These are phyloP conservation scores for Chauna torquata DNA, from an alignment of 2,113 vertebrate genomes.

Conservation along the genomic window DNA sequence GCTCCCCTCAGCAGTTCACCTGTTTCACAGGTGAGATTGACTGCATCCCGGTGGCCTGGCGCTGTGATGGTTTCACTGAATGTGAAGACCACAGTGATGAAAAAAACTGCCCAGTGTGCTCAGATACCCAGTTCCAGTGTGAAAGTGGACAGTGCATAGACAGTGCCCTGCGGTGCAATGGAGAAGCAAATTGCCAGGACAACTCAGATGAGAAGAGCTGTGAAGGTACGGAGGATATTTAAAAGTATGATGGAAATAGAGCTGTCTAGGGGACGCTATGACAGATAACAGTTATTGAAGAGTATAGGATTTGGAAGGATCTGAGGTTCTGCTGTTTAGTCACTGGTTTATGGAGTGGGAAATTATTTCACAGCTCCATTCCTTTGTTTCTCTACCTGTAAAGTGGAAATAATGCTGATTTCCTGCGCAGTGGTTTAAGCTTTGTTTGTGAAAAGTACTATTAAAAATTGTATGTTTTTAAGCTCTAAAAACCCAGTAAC, in stretches of 20 bases:
- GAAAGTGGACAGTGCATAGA: constrained; percentile 94
- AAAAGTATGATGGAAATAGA: background rate
- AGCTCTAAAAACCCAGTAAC: background rate
- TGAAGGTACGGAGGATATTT: constrained; percentile 77
- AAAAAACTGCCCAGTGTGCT: constrained; percentile 92
- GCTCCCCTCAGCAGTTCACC: constrained; percentile 95
- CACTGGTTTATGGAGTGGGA: background rate
- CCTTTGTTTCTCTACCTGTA: background rate
- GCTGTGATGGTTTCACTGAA: constrained; percentile 92
- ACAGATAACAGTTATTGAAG: background rate
- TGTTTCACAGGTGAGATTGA: constrained; percentile 95
- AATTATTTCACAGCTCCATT: background rate
- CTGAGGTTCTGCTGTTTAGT: background rate
- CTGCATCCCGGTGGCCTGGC: constrained; percentile 95
- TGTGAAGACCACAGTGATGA: constrained; percentile 96
- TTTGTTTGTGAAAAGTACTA: background rate
- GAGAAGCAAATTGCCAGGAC: constrained; percentile 93
- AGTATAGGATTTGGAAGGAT: background rate
- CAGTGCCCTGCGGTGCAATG: constrained; percentile 86
- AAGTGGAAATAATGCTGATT: background rate
- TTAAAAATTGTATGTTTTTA: background rate
- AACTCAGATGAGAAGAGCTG: constrained; percentile 94
- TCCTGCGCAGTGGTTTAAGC: background rate
- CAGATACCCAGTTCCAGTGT: constrained; percentile 91
- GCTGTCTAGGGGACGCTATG: background rate